Conservation (phyloP, 2,888 invertebrate genomes). For the Malthinus flaveolus region DNA sequence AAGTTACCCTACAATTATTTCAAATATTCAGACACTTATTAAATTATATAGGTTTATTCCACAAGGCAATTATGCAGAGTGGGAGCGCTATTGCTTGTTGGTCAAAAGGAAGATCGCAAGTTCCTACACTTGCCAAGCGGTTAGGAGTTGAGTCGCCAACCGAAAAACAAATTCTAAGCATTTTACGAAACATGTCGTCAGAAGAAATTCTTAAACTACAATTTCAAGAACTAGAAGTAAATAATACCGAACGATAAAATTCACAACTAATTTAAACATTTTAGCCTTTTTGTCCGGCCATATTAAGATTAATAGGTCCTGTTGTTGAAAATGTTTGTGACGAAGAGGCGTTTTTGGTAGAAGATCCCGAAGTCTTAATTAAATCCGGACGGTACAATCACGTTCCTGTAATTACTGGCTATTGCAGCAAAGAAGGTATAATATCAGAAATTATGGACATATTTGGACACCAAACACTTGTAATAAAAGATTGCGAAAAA, state of each 20-base stretch:
- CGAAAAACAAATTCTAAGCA: slow-evolving; percentile 10
- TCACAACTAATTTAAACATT: background rate
- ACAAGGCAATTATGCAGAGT: slow-evolving; percentile 42
- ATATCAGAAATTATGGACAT: no score
- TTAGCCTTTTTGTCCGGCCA: background rate
- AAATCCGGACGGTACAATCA: slow-evolving; percentile 44
- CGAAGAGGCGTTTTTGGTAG: slow-evolving; percentile 42
- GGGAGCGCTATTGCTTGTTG: slow-evolving; percentile 38
- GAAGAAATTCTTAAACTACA: slow-evolving; percentile 6
- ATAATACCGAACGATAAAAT: background rate
- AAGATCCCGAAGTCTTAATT: slow-evolving; percentile 43
- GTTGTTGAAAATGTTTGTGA: slow-evolving; percentile 37
- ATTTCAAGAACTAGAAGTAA: slow-evolving; percentile 11
- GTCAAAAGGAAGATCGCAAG: slow-evolving; percentile 27
- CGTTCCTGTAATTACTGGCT: slow-evolving; percentile 49
- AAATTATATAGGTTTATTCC: background rate
- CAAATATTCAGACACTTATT: no score
- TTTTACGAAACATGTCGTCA: slow-evolving; percentile 9
- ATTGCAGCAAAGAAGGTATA: slow-evolving; percentile 45
- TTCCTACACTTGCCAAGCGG: slow-evolving; percentile 10
- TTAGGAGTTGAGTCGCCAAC: slow-evolving; percentile 3
- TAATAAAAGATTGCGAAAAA: background rate
- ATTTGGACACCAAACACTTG: background rate
- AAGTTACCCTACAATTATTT: no score
- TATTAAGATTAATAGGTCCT: slow-evolving; percentile 12